Evolutionary conservation across 2,888 invertebrate genomes (phyloP), one percentile per base, ranked within the genome.

Genomic region (Zygothrica quintamaculata): DNA sequence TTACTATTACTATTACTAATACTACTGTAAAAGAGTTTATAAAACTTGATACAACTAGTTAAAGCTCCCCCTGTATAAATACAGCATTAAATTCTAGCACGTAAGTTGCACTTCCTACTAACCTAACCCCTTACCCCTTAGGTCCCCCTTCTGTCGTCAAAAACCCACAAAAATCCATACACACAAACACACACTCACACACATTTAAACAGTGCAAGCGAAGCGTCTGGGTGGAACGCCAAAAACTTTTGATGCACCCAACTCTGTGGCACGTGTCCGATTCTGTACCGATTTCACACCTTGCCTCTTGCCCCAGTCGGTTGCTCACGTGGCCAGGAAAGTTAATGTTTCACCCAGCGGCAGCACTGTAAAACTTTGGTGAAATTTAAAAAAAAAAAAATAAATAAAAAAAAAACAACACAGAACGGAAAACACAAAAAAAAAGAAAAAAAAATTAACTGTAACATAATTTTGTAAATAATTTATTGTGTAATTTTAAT

Each of bases 391-490:
- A 60, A 55, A 18, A 9, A 25, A 8, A 57, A 12, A 22, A 57
- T 31, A 25, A 48, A 50, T 40, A 42, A 68, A 62, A n/a, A n/a
- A n/a, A n/a, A n/a, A 59, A 25, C n/a, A n/a, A n/a, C n/a, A n/a
- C n/a, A n/a, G n/a, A n/a, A n/a, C n/a, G n/a, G n/a, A n/a, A n/a
- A 55, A 18, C 11, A 25, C n/a, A 57, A 12, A 22, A 57, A 34
- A 25, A 48, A 50, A 43, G 44, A 68, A 62, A 50, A 43, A 42
- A 68, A 62, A 59, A 25, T 43, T 11, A 31, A 70, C 53, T 86
- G 87, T 84, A 87, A 80, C 47, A 84, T 84, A 84, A 77, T 88
- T 86, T 68, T 87, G 87, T 88, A 84, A 47, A 84, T 84, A 88
- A 25, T 59, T 60, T 65, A 80, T 62, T 55, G 47, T 64, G 82